phyloP scores from a whole-genome alignment of 2,888 invertebrate species.

The Hypomecis punctinalis region DNA sequence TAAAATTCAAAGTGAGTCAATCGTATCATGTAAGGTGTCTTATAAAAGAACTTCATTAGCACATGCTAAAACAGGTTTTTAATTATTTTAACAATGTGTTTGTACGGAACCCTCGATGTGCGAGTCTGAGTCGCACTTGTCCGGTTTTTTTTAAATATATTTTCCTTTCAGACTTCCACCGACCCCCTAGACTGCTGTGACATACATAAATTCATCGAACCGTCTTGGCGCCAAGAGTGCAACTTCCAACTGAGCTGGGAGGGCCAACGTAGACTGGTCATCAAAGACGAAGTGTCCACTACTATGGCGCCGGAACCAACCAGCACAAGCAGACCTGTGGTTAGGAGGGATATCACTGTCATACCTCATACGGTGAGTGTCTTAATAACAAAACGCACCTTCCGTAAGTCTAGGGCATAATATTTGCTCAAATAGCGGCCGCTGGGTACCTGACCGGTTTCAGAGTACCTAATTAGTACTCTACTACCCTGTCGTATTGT shows the following conservation, averaged over 20 bases:
- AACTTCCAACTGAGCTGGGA: constrained; percentile 64
- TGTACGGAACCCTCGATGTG: too few species aligned
- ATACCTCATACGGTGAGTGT: constrained; percentile 67
- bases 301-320: constrained; percentile 46
- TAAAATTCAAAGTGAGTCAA: too few species aligned
- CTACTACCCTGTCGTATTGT: too few species aligned
- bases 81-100: too few species aligned
- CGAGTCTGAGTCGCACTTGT: too few species aligned
- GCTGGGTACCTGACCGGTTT: too few species aligned
- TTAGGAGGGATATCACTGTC: constrained; percentile 60
- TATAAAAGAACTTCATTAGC: too few species aligned
- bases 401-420: too few species aligned
- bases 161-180: constrained; percentile 2
- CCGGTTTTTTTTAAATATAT: neutral
- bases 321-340: constrained; percentile 40
- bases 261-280: constrained; percentile 52
- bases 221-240: constrained; percentile 64
- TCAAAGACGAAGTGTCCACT: constrained; percentile 42
- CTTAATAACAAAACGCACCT: neutral
- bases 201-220: constrained; percentile 62
- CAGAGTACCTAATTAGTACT: too few species aligned
- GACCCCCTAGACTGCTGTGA: constrained; percentile 76
- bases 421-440: too few species aligned
- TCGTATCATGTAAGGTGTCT: too few species aligned
- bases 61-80: too few species aligned